Evolutionary conservation across 1,140 invertebrate species (phyloP).

Genomic region (Listronotus bonariensis): DNA sequence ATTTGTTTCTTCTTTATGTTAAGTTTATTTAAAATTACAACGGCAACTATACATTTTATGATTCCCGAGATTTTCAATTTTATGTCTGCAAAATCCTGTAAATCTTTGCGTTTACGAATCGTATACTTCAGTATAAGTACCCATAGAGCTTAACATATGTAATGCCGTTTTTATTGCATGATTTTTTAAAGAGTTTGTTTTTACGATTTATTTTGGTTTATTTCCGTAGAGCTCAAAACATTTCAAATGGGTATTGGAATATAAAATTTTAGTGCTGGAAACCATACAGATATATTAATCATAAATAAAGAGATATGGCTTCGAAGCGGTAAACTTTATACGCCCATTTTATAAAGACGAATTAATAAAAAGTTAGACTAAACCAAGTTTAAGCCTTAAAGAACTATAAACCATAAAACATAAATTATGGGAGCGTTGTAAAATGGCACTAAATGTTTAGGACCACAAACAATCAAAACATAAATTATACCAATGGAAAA

Average conservation of each 20-base stretch:
- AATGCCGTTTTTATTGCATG: neutral
- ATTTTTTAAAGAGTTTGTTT: conserved; percentile 7
- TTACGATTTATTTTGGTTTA: conserved; percentile 4
- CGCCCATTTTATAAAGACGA: conserved; percentile 1
- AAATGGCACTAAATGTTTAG: conserved; percentile 12
- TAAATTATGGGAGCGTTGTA: conserved; percentile 8
- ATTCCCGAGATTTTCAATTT: too few relatives aligned
- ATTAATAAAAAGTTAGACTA: conserved; percentile 10
- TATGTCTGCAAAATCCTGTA: too few relatives aligned
- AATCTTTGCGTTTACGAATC: neutral
- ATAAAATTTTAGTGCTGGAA: conserved; percentile 4
- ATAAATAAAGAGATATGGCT: conserved; percentile 8
- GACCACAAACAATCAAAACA: conserved; percentile 13
- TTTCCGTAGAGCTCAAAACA: conserved; percentile 6
- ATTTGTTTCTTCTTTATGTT: too few relatives aligned
- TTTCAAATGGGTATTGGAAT: conserved; percentile 5
- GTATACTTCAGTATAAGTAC: conserved; percentile 6
- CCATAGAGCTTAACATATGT: conserved; percentile 1
- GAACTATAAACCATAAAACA: conserved; percentile 5
- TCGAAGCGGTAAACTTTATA: conserved; percentile 1
- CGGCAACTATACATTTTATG: too few relatives aligned
- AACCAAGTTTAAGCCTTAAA: conserved; percentile 1
- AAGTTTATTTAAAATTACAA: too few relatives aligned
- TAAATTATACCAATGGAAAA: neutral
- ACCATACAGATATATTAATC: conserved; percentile 9